Evolutionary conservation across 2,888 invertebrate genomes (phyloP).

Genomic region (Leistus spinibarbis): DNA sequence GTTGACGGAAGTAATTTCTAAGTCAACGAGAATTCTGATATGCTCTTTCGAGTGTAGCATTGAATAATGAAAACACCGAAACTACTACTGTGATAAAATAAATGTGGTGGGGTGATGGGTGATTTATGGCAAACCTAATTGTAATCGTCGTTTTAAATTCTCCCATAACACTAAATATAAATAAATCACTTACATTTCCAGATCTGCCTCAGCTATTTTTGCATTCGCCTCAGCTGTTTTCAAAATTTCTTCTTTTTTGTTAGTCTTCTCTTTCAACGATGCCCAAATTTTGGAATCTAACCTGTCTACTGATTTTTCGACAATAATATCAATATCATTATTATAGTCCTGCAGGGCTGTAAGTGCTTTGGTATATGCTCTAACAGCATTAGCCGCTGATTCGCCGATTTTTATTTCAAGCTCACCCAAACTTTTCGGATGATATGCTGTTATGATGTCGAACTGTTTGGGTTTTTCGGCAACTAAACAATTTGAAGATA

Average conservation of each 20-base stretch:
- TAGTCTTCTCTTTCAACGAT: constrained; percentile 64
- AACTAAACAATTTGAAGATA: not conserved
- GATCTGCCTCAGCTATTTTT: constrained; percentile 47
- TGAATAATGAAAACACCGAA: too few relatives aligned
- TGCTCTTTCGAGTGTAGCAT: too few relatives aligned
- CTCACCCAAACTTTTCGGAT: constrained; percentile 59
- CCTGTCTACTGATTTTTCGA: constrained; percentile 68
- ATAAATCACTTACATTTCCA: constrained; percentile 12
- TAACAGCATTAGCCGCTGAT: constrained; percentile 67
- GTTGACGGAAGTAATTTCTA: too few relatives aligned
- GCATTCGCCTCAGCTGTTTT: constrained; percentile 66
- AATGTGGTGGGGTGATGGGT: too few relatives aligned
- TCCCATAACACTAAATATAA: not conserved
- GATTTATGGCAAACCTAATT: too few relatives aligned
- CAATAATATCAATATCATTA: constrained; percentile 61
- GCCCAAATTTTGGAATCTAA: constrained; percentile 64
- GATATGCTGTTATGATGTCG: constrained; percentile 51
- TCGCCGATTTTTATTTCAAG: constrained; percentile 64
- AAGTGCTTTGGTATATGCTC: constrained; percentile 70
- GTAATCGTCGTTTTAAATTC: not conserved
- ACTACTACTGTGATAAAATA: too few relatives aligned
- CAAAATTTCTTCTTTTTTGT: constrained; percentile 62
- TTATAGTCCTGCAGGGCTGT: constrained; percentile 64
- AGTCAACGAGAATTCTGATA: too few relatives aligned
- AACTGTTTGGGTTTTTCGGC: constrained; percentile 48